Conservation (phyloP, 2,113 vertebrate species). For the Spermophilus dauricus region DNA sequence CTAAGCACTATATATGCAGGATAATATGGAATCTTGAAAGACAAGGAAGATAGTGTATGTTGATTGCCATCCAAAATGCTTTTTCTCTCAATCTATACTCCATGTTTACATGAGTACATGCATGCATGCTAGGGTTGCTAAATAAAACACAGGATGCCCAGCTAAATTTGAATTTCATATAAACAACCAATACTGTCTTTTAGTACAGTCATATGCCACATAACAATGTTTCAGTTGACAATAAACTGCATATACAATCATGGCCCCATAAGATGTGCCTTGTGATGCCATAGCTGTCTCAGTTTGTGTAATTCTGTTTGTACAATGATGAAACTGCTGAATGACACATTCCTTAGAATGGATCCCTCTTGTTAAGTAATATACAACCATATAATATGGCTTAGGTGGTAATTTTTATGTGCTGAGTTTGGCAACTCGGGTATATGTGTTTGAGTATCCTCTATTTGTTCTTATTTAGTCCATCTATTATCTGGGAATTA, state of each 20-base stretch:
- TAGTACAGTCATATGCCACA: background rate
- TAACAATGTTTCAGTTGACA: background rate
- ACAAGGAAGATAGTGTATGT: background rate
- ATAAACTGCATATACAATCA: background rate
- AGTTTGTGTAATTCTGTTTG: background rate
- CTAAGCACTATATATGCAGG: background rate
- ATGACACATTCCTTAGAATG: background rate
- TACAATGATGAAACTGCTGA: background rate
- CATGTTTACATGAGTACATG: fast-evolving
- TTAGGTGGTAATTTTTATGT: background rate
- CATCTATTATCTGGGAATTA: background rate
- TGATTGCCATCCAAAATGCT: background rate
- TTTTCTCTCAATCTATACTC: background rate
- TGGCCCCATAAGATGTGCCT: background rate
- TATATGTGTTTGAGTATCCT: background rate
- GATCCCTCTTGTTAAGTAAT: too few relatives aligned
- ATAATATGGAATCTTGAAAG: background rate
- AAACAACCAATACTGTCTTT: background rate
- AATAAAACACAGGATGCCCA: background rate
- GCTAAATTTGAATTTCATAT: background rate
- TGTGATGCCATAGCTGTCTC: background rate
- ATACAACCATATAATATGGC: background rate
- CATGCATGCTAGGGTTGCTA: background rate
- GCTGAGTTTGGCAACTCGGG: background rate
- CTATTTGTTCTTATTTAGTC: background rate